Evolutionary conservation across 1,140 invertebrate genomes (phyloP).

Genomic region (Homalodisca vitripennis): DNA sequence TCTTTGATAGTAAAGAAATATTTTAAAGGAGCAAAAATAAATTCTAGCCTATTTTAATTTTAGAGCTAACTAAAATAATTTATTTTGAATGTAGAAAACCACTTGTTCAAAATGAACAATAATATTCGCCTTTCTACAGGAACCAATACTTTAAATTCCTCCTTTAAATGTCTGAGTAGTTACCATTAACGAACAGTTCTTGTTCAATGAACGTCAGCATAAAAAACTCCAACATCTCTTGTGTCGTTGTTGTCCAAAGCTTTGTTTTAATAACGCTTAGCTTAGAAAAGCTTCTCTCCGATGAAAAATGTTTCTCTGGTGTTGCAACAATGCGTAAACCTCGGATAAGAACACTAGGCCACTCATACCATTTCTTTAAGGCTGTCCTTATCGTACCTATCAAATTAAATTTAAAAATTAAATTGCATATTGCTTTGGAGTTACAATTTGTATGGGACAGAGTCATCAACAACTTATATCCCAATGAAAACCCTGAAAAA

Average conservation of each 20-base stretch:
- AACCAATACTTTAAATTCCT: neutral
- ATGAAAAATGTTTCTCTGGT: neutral
- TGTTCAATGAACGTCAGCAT: neutral
- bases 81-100: no score
- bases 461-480: neutral
- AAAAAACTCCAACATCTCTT: neutral
- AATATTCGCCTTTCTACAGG: neutral
- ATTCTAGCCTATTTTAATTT: no score
- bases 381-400: neutral
- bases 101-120: neutral
- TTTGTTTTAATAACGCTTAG: neutral
- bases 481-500: neutral
- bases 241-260: neutral
- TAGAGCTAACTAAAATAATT: no score
- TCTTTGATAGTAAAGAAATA: no score
- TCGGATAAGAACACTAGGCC: neutral
- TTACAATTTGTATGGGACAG: neutral
- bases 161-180: neutral
- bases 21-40: no score
- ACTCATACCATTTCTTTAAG: neutral
- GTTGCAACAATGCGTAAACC: neutral
- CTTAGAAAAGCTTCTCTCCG: neutral
- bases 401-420: neutral
- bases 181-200: neutral
- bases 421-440: neutral